Evolutionary conservation across 2,797 vertebrate genomes (phyloP), one percentile per base, ranked within the genome.

Genomic region (Heterohyrax brucei): DNA sequence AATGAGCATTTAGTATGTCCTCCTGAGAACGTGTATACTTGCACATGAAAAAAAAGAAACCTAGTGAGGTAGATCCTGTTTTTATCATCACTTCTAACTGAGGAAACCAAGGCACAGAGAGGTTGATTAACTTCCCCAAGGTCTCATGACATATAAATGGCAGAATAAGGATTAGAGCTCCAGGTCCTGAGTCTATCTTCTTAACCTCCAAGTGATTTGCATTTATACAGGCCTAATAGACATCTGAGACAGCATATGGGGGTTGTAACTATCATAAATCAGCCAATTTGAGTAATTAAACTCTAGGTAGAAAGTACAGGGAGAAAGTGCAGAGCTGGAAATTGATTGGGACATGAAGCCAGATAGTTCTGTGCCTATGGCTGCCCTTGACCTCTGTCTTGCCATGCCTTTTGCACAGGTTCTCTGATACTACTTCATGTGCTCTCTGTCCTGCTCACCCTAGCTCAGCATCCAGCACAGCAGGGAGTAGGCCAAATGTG

Each of bases 211-310:
- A 53, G 48, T 26, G 48, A 53, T 50, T 77, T 77, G 26, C 6
- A 73, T 44, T 86, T 78, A 75, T n/a, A 14, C 46, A 77, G 72
- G 87, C 33, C 82, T 61, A 85, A 30, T 14, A 82, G 76, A 85
- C 77, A 85, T 78, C 80, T 89, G 81, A 94, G 88, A 82, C 91
- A 77, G 76, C 66, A 73, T 26, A 75, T 56, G 48, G 72, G 46
- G 48, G 61, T 78, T 84, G 16, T 28, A 44, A 28, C 24, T 56
- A 61, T 22, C 16, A 56, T 2, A 62, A 44, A 44, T 46, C 81
- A 95, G 87, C 77, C 48, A 62, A 59, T 82, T 89, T 84, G 87
- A 92, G 83, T 61, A 92, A 80, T 77, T 86, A 87, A 76, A 28
- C 88, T 93, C 48, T 59, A 75, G 73, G 79, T 73, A 83, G 33